Conservation (phyloP, 1,140 invertebrate genomes). For the Conus ventricosus region DNA sequence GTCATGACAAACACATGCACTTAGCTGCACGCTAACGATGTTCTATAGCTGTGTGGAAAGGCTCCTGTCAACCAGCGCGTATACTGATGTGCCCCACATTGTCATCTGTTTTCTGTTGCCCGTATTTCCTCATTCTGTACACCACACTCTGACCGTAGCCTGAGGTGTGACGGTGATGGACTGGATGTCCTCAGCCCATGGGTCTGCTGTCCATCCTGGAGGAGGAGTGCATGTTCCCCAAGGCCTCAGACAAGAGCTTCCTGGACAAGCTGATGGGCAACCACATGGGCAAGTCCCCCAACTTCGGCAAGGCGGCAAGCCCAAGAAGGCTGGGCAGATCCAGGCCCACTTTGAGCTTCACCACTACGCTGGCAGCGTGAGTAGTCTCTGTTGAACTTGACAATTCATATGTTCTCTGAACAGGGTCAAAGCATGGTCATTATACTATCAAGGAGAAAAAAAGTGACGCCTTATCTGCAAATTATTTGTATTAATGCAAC, state of each 20-base stretch:
- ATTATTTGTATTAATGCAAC: no score
- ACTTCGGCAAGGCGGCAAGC: constrained; percentile 97
- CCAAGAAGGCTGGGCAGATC: constrained; percentile 94
- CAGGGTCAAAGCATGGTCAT: no score
- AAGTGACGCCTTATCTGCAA: no score
- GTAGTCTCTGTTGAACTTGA: constrained; percentile 28
- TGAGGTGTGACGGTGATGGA: constrained; percentile 75
- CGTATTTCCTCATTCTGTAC: no score
- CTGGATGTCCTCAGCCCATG: constrained; percentile 84
- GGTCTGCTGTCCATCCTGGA: constrained; percentile 99
- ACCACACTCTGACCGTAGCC: constrained; percentile 86
- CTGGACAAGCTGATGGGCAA: constrained; percentile 97
- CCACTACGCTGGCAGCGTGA: constrained; percentile 98
- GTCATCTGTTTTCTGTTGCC: no score
- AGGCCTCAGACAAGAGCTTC: constrained; percentile 88
- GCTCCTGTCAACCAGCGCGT: no score
- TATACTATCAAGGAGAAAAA: no score
- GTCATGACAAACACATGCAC: no score
- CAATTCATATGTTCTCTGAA: no score
- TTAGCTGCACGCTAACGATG: no score
- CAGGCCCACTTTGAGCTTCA: constrained; percentile 98
- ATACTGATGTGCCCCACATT: no score
- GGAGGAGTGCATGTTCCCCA: constrained; percentile 98
- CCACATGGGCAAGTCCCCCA: constrained; percentile 98
- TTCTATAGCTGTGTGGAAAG: no score